These are phyloP conservation scores for Hydractinia echinata DNA, from an alignment of 30 jellyfish, hydroid and myxozoan species.

Conservation along the genomic window DNA sequence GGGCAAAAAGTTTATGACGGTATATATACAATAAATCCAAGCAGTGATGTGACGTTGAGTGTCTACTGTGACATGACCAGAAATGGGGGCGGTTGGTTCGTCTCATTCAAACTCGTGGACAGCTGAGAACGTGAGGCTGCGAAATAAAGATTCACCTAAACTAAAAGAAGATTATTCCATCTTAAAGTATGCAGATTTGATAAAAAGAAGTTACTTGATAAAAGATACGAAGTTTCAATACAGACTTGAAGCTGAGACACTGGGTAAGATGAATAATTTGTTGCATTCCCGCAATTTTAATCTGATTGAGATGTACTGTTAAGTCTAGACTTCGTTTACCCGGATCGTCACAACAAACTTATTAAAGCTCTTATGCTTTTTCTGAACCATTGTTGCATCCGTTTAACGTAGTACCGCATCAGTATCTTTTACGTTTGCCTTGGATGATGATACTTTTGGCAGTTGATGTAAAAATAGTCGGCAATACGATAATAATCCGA, in stretches of 20 bases:
- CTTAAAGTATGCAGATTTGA: constrained; percentile 56
- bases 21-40: constrained; percentile 48
- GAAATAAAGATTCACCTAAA: constrained; percentile 38
- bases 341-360: no score
- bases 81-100: constrained; percentile 98
- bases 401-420: no score
- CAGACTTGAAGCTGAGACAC: constrained; percentile 59
- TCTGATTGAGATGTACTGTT: no score
- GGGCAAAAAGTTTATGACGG: constrained; percentile 50
- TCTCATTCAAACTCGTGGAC: constrained; percentile 71
- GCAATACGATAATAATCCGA: no score
- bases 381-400: no score
- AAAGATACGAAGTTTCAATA: neutral
- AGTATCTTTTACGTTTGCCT: no score
- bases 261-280: constrained; percentile 49
- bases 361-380: no score
- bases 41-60: constrained; percentile 35
- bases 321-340: no score
- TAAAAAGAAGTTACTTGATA: constrained; percentile 55
- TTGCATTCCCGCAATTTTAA: no score
- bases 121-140: constrained; percentile 40
- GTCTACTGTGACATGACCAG: constrained; percentile 91
- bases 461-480: no score
- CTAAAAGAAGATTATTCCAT: constrained; percentile 65
- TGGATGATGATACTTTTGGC: no score